Conservation (phyloP, 2,888 invertebrate species). For the Phyllotreta cruciferae region DNA sequence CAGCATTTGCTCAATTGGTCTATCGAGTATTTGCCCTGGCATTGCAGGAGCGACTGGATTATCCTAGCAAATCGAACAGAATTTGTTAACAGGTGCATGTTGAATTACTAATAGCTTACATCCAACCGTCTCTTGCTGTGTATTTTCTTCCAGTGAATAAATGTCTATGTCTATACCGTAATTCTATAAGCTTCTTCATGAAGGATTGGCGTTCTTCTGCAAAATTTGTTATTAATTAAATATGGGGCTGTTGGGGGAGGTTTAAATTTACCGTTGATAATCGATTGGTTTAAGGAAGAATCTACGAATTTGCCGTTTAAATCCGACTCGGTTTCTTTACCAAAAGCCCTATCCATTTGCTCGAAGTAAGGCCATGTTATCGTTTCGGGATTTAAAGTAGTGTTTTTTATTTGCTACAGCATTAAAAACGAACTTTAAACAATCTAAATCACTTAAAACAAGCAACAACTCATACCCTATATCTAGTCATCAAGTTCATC, state of each 20-base stretch:
- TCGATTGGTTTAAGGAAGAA: conserved; percentile 34
- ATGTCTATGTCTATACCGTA: conserved; percentile 43
- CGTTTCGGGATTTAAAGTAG: conserved; percentile 38
- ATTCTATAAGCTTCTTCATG: conserved; percentile 45
- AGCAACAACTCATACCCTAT: conserved; percentile 39
- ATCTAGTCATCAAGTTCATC: conserved; percentile 50
- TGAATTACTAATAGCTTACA: conserved; percentile 39
- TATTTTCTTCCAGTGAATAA: conserved; percentile 49
- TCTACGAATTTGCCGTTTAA: conserved; percentile 34
- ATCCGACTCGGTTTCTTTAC: conserved; percentile 37
- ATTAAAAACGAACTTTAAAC: neutral
- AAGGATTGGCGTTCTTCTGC: conserved; percentile 45
- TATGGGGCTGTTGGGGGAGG: too few relatives aligned
- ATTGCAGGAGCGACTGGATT: conserved; percentile 45
- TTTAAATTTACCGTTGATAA: conserved; percentile 36
- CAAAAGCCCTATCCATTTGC: conserved; percentile 47
- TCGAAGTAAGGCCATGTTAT: conserved; percentile 49
- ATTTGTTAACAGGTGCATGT: neutral
- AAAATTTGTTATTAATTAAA: neutral
- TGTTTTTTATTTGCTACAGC: conserved; percentile 48
- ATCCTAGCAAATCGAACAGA: conserved; percentile 40
- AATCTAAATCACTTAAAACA: conserved; percentile 6
- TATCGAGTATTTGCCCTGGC: conserved; percentile 45
- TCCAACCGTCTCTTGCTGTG: conserved; percentile 48
- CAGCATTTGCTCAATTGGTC: conserved; percentile 48